Evolutionary conservation across 2,113 vertebrate genomes (phyloP).

Genomic region (Urocitellus parryii): DNA sequence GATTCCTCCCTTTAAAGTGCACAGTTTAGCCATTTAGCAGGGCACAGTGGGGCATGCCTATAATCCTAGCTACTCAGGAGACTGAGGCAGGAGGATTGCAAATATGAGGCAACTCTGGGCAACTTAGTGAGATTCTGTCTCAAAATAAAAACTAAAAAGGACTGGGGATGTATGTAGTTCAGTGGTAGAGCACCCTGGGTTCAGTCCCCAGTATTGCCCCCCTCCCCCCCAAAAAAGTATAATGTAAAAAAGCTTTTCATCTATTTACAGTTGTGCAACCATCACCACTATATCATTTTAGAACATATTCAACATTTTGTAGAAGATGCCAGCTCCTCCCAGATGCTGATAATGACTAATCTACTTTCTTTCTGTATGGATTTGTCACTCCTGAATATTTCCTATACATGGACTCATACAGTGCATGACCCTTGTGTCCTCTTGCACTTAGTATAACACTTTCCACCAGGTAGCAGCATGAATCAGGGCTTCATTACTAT

Average conservation of each 20-base stretch:
- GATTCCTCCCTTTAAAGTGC: background rate
- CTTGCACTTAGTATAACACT: background rate
- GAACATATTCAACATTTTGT: background rate
- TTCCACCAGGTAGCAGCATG: background rate
- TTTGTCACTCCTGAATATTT: background rate
- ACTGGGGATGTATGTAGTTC: background rate
- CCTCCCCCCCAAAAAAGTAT: background rate
- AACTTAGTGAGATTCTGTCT: background rate
- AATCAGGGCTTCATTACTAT: background rate
- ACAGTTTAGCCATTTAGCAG: background rate
- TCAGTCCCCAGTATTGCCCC: background rate
- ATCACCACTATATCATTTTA: background rate
- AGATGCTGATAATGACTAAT: background rate
- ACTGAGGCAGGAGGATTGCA: background rate
- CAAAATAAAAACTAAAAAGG: background rate
- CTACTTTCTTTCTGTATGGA: background rate
- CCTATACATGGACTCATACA: background rate
- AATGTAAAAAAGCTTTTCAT: background rate
- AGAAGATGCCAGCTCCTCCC: background rate
- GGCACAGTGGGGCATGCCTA: background rate
- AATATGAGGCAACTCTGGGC: background rate
- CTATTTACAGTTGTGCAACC: background rate
- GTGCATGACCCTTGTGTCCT: background rate
- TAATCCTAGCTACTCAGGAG: background rate
- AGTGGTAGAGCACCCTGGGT: background rate